Evolutionary conservation across 2,888 invertebrate species (phyloP).

Genomic region (Magallana nippona): DNA sequence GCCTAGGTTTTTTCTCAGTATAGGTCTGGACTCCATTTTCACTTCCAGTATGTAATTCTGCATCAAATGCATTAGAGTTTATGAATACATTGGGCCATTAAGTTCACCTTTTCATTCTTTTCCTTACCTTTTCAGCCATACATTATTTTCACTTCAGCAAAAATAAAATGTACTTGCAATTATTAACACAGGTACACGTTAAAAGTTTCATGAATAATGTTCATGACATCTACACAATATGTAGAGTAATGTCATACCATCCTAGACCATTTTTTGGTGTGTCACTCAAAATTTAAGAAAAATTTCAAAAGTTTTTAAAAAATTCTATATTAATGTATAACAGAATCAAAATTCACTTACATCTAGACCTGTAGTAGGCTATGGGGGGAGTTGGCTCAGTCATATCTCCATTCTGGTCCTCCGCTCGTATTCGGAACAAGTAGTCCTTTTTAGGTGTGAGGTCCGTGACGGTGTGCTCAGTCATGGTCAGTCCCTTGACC

Average conservation of each 20-base stretch:
- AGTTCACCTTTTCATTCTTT: no score
- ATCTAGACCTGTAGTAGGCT: slow-evolving; percentile 66
- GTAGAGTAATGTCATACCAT: no score
- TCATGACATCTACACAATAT: no score
- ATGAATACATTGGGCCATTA: neutral
- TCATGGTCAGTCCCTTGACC: slow-evolving; percentile 65
- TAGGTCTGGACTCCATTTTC: slow-evolving; percentile 10
- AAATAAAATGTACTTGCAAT: no score
- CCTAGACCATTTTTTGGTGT: no score
- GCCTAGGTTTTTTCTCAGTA: slow-evolving; percentile 21
- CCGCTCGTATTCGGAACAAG: slow-evolving; percentile 95
- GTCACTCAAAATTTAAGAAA: no score
- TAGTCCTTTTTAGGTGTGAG: slow-evolving; percentile 96
- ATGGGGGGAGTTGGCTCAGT: slow-evolving; percentile 95
- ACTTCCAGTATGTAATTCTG: neutral
- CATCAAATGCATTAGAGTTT: slow-evolving; percentile 8
- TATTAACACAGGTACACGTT: no score
- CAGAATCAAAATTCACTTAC: slow-evolving; percentile 54
- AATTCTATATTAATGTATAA: neutral
- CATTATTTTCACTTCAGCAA: no score
- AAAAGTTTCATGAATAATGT: no score
- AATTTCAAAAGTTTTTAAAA: no score
- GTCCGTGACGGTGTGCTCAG: slow-evolving; percentile 69
- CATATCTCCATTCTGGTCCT: slow-evolving; percentile 91
- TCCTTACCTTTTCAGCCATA: no score